phyloP scores from a whole-genome alignment of 1,140 invertebrate genomes.

The Drosophila ficusphila region DNA sequence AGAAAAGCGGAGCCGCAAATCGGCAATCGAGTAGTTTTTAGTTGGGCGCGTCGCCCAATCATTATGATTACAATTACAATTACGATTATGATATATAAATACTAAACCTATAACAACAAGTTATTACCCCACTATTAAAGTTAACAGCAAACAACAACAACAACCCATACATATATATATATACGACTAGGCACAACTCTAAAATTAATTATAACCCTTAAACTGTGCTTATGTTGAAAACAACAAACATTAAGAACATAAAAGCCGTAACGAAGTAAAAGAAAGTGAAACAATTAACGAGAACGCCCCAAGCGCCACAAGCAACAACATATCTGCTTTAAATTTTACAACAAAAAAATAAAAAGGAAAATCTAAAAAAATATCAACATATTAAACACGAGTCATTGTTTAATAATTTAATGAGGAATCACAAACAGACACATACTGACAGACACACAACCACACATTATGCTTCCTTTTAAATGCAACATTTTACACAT shows the following conservation, averaged over 20 bases:
- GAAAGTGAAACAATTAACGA: slow-evolving; percentile 27
- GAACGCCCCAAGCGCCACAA: slow-evolving; percentile 73
- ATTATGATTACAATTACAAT: slow-evolving; percentile 69
- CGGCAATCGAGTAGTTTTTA: slow-evolving; percentile 56
- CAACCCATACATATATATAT: slow-evolving; percentile 54
- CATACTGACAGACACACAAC: slow-evolving; percentile 37
- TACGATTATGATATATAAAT: slow-evolving; percentile 60
- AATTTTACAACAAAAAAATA: slow-evolving; percentile 66
- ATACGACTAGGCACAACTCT: slow-evolving; percentile 75
- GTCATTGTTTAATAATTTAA: slow-evolving; percentile 64
- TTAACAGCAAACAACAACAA: slow-evolving; percentile 63
- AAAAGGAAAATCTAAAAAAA: slow-evolving; percentile 18
- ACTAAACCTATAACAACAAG: slow-evolving; percentile 63
- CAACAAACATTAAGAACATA: slow-evolving; percentile 52
- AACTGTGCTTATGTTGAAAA: slow-evolving; percentile 79
- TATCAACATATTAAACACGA: slow-evolving; percentile 50
- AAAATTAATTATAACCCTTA: slow-evolving; percentile 73
- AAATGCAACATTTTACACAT: slow-evolving; percentile 80
- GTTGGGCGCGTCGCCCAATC: slow-evolving; percentile 53
- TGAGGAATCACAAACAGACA: slow-evolving; percentile 15
- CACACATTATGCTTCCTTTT: slow-evolving; percentile 80
- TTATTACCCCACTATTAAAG: slow-evolving; percentile 79
- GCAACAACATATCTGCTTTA: slow-evolving; percentile 82
- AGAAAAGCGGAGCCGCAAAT: slow-evolving; percentile 1
- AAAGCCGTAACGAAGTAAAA: slow-evolving; percentile 36